phyloP scores from a whole-genome alignment of 2,113 vertebrate species.

The Etheostoma cragini region DNA sequence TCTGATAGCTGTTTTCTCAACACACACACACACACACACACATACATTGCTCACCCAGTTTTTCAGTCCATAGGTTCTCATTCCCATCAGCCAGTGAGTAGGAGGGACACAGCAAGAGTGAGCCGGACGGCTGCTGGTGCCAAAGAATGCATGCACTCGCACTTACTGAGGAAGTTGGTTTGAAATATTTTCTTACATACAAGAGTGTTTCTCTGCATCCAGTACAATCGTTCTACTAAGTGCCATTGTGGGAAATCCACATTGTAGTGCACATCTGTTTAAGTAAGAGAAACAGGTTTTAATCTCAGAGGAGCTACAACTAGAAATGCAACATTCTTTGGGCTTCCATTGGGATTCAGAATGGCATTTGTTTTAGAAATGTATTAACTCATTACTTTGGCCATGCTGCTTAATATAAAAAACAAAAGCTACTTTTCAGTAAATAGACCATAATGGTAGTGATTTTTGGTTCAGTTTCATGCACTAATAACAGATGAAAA shows the following conservation, averaged over 20 bases:
- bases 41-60: conserved; percentile 56
- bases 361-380: neutral
- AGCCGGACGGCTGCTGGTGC: conserved; percentile 36
- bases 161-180: conserved; percentile 25
- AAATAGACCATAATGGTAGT: neutral
- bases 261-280: neutral
- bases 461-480: neutral
- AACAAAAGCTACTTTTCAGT: neutral
- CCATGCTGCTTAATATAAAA: neutral
- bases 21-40: conserved; percentile 25
- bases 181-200: conserved; percentile 28
- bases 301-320: neutral
- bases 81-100: conserved; percentile 65
- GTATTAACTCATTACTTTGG: neutral
- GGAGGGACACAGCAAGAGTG: conserved; percentile 48
- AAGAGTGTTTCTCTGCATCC: conserved; percentile 11
- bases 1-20: conserved; percentile 70
- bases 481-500: neutral
- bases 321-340: conserved; percentile 4
- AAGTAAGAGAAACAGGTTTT: neutral
- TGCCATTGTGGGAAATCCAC: conserved; percentile 19
- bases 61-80: conserved; percentile 26
- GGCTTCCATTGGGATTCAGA: neutral
- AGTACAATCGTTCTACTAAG: neutral
- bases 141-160: conserved; percentile 38